phyloP scores from a whole-genome alignment of 2,113 vertebrate genomes.

The Dasyurus viverrinus region DNA sequence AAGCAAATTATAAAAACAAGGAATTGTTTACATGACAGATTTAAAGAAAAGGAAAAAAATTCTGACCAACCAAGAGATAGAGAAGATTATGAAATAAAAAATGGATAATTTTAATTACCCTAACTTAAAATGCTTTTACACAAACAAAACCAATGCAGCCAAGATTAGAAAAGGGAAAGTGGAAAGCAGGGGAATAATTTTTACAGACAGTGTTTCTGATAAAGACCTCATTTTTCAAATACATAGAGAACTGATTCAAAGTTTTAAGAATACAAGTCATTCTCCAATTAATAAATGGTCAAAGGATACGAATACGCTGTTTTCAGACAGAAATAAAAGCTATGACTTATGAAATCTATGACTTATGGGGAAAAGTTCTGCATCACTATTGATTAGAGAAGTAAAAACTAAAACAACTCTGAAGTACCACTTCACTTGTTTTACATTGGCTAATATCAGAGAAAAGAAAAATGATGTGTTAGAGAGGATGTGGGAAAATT shows the following conservation, averaged over 20 bases:
- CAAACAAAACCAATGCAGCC: not conserved
- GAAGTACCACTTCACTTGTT: not conserved
- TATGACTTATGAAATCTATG: no score
- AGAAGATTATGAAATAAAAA: not conserved
- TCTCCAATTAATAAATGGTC: not conserved
- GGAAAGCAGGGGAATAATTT: not conserved
- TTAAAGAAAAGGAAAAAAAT: not conserved
- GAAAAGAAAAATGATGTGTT: not conserved
- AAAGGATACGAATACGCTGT: not conserved
- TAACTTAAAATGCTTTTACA: not conserved
- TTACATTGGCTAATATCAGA: not conserved
- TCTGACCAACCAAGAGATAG: not conserved
- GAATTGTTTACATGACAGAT: not conserved
- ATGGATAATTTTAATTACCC: not conserved
- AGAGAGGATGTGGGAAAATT: not conserved
- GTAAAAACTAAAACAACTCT: not conserved
- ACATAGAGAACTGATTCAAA: not conserved
- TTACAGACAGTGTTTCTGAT: not conserved
- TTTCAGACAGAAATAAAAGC: not conserved
- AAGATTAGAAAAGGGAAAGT: not conserved
- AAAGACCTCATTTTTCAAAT: not conserved
- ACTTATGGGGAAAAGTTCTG: no score
- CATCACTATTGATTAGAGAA: not conserved
- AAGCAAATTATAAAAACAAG: not conserved
- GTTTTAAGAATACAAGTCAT: not conserved